These are phyloP conservation scores for Leptinotarsa tumamoca DNA, from an alignment of 2,888 invertebrate genomes.

Conservation along the genomic window DNA sequence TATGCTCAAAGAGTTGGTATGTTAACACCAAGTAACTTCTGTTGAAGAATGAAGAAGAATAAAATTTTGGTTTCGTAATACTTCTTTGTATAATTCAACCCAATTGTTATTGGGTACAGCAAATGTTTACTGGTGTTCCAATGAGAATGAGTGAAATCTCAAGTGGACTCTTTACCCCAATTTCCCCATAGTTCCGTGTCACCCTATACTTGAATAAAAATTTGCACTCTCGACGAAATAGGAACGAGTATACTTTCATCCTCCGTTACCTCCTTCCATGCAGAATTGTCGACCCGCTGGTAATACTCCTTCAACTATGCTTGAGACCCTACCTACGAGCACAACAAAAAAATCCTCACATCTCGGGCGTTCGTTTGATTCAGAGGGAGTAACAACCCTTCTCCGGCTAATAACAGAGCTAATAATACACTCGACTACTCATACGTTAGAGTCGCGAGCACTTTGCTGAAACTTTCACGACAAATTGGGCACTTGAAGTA, in stretches of 20 bases:
- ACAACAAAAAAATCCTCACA: conserved; percentile 18
- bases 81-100: no score
- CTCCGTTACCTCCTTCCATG: background rate
- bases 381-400: conserved; percentile 25
- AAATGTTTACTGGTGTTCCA: background rate
- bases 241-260: background rate
- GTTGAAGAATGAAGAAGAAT: no score
- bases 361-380: conserved; percentile 8
- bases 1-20: no score
- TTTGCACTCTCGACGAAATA: conserved; percentile 1
- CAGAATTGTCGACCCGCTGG: background rate
- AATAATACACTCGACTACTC: conserved; percentile 11
- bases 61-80: no score
- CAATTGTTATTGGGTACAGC: background rate
- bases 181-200: background rate
- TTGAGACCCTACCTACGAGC: background rate
- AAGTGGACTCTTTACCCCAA: background rate
- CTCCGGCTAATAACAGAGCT: conserved; percentile 25
- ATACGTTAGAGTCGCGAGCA: background rate
- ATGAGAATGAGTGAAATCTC: background rate
- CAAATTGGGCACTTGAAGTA: conserved; percentile 21
- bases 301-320: background rate
- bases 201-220: background rate
- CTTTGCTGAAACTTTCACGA: conserved; percentile 25
- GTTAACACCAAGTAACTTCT: no score